Evolutionary conservation across 2,888 invertebrate species (phyloP).

Genomic region (Molanna angustata): DNA sequence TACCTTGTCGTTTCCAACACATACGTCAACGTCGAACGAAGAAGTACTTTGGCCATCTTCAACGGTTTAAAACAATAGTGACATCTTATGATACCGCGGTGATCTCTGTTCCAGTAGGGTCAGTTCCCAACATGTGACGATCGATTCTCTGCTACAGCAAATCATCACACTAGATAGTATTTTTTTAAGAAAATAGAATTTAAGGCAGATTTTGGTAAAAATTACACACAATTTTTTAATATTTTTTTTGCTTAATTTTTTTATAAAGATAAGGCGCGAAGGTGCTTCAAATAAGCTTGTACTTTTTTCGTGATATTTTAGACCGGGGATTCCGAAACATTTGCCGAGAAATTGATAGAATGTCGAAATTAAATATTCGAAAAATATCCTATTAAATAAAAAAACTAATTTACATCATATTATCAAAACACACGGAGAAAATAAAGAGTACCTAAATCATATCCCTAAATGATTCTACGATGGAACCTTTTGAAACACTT

Average conservation of each 20-base stretch:
- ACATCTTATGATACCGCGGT: too few species aligned
- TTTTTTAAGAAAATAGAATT: slow-evolving; percentile 60
- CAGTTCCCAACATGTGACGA: slow-evolving; percentile 27
- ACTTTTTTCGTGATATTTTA: slow-evolving; percentile 64
- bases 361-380: slow-evolving; percentile 9
- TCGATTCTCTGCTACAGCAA: slow-evolving; percentile 44
- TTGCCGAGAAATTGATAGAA: not conserved
- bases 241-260: slow-evolving; percentile 39
- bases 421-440: too few species aligned
- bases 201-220: slow-evolving; percentile 65
- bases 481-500: slow-evolving; percentile 31
- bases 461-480: slow-evolving; percentile 23
- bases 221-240: slow-evolving; percentile 53
- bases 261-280: slow-evolving; percentile 63
- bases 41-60: too few species aligned
- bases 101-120: slow-evolving; percentile 13
- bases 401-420: too few species aligned
- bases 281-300: slow-evolving; percentile 72
- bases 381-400: not conserved
- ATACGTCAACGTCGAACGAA: too few species aligned
- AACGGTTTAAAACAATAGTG: too few species aligned
- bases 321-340: slow-evolving; percentile 56
- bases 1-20: too few species aligned
- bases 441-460: slow-evolving; percentile 21
- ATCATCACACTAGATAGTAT: slow-evolving; percentile 43